A percentile compares a stretch with the other conserved stretches of the same genome.
Conservation (phyloP, 2,113 vertebrate genomes). For the Nothoprocta pentlandii region DNA sequence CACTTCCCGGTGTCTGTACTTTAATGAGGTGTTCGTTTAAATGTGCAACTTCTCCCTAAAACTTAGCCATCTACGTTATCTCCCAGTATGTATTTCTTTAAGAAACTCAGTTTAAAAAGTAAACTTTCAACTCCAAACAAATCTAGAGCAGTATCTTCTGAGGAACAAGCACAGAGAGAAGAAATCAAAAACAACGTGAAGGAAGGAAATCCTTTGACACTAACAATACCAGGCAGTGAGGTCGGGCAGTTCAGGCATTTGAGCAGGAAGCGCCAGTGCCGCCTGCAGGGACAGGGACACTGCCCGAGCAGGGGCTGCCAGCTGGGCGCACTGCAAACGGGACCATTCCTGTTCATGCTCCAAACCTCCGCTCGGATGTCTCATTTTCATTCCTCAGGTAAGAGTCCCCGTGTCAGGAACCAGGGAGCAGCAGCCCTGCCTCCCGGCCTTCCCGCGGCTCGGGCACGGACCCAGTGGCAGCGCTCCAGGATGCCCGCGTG, state of each 20-base stretch:
- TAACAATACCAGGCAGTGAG: background rate
- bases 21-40: background rate
- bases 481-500: background rate
- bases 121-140: background rate
- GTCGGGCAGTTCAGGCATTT: background rate
- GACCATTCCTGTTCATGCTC: rapidly evolving
- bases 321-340: rapidly evolving
- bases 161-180: background rate
- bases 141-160: background rate
- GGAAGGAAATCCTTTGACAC: slow-evolving; percentile 40
- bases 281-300: background rate
- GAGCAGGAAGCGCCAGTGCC: background rate
- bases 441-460: rapidly evolving
- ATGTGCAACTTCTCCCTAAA: slow-evolving; percentile 11
- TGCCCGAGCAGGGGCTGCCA: background rate
- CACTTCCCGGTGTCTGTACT: background rate
- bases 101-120: background rate
- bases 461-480: background rate
- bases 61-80: background rate
- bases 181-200: background rate
- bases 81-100: background rate
- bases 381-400: background rate
- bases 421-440: too few relatives aligned
- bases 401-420: background rate
- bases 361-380: background rate